Evolutionary conservation across 1,140 invertebrate species (phyloP), one percentile per base, ranked within the genome.

Genomic region (Drosophila orena): DNA sequence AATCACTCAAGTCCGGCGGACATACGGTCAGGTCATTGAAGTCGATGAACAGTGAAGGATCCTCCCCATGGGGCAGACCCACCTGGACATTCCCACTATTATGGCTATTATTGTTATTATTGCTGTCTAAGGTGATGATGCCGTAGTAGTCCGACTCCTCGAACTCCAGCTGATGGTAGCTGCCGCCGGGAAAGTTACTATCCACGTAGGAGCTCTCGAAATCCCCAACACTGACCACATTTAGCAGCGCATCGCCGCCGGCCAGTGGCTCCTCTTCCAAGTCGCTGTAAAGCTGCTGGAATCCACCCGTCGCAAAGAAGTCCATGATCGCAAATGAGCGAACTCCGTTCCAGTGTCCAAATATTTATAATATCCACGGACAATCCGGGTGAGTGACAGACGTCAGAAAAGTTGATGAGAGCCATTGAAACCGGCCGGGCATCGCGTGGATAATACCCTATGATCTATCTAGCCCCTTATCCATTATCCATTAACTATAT

Each of bases 251-350:
- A 46, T 58, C 53, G 40, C 42, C 20, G 17, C 20, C n/a, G 57
- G 34, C 35, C 30, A 52, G 49, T 14, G 15, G 14, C 20, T 72
- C 61, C 14, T 91, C 86, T n/a, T 88, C 73, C 47, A 91, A 62
- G 7, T 91, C 90, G 54, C 57, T 81, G 72, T 79, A 90, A 43
- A 91, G 80, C 84, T 91, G 90, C 56, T 91, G 90, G 49, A 91
- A 91, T 35, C 75, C 90, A 42, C 90, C 90, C 47, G 86, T 84
- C 34, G 90, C 90, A 80, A 91, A 91, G 86, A 91, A 91, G 34
- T 91, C 90, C 90, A 91, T 91, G 44, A 11, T 46, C 30, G 46
- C 65, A 74, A 84, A 84, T 89, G 79, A 72, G 15, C 50, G 20
- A 15, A 8, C 17, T 11, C 22, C 14, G 14, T 40, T 0, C 15